Evolutionary conservation across 2,113 vertebrate genomes (phyloP).

Genomic region (Phodopus roborovskii): DNA sequence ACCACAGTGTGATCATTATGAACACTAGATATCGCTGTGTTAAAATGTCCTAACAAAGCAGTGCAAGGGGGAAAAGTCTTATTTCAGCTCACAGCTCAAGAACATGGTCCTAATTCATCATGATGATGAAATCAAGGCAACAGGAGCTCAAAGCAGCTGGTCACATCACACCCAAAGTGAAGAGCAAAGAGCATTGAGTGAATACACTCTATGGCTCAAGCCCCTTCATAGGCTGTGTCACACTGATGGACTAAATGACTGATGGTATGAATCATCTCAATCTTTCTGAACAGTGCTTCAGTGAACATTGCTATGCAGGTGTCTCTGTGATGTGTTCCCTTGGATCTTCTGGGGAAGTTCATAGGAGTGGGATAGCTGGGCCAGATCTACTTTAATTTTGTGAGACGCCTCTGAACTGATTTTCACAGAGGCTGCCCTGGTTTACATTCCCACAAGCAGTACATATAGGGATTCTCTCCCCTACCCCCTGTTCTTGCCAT

Average conservation of each 20-base stretch:
- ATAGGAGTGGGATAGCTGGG: not conserved
- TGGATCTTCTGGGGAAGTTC: not conserved
- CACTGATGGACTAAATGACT: not conserved
- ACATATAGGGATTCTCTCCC: too few species aligned
- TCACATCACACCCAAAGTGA: not conserved
- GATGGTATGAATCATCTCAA: not conserved
- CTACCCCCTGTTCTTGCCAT: too few species aligned
- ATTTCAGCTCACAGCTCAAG: not conserved
- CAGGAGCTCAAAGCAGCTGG: not conserved
- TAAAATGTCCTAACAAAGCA: not conserved
- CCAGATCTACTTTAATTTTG: not conserved
- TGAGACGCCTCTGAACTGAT: not conserved
- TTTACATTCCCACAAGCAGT: not conserved
- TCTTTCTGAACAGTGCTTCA: too few species aligned
- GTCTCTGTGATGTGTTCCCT: not conserved
- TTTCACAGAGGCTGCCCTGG: not conserved
- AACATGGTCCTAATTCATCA: not conserved
- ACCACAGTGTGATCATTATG: not conserved
- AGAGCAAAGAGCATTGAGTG: not conserved
- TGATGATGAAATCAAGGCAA: not conserved
- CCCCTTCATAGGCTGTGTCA: not conserved
- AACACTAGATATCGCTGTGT: not conserved
- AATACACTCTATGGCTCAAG: not conserved
- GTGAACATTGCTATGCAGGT: not conserved
- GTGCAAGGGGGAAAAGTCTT: not conserved